phyloP scores from a whole-genome alignment of 2,113 vertebrate genomes.

The Bungarus multicinctus region DNA sequence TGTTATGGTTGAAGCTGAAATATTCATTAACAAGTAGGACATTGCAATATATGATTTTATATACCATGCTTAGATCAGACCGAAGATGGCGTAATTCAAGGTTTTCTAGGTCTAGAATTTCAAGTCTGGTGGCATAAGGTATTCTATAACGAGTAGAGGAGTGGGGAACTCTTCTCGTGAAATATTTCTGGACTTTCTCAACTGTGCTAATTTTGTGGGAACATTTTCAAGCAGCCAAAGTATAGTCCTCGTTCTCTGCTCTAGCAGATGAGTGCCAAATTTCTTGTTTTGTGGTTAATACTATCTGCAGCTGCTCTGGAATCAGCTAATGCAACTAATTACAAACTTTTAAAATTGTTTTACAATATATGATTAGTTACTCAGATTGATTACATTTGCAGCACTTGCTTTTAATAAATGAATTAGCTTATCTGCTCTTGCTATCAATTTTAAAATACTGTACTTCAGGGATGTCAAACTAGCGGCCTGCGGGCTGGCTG shows the following conservation, averaged over 20 bases:
- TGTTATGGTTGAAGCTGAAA: too few relatives aligned
- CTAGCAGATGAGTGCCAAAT: not conserved
- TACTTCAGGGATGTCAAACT: not conserved
- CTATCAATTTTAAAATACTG: not conserved
- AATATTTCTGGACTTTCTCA: too few relatives aligned
- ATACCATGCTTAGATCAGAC: too few relatives aligned
- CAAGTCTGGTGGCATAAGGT: too few relatives aligned
- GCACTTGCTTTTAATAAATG: not conserved
- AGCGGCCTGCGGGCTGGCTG: too few relatives aligned
- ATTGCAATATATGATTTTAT: too few relatives aligned
- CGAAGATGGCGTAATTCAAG: too few relatives aligned
- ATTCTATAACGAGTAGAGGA: too few relatives aligned
- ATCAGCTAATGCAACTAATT: not conserved
- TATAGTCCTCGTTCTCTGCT: not conserved
- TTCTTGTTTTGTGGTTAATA: conserved; percentile 3
- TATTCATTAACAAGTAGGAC: too few relatives aligned
- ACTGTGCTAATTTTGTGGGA: not conserved
- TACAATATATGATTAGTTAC: not conserved
- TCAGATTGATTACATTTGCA: not conserved
- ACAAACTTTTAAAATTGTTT: not conserved
- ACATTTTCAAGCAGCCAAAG: not conserved
- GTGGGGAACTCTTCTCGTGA: too few relatives aligned
- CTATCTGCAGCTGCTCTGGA: not conserved
- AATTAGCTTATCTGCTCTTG: not conserved
- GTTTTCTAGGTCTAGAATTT: too few relatives aligned